phyloP scores from a whole-genome alignment of 2,113 vertebrate genomes.

The Ceyx melanurus region DNA sequence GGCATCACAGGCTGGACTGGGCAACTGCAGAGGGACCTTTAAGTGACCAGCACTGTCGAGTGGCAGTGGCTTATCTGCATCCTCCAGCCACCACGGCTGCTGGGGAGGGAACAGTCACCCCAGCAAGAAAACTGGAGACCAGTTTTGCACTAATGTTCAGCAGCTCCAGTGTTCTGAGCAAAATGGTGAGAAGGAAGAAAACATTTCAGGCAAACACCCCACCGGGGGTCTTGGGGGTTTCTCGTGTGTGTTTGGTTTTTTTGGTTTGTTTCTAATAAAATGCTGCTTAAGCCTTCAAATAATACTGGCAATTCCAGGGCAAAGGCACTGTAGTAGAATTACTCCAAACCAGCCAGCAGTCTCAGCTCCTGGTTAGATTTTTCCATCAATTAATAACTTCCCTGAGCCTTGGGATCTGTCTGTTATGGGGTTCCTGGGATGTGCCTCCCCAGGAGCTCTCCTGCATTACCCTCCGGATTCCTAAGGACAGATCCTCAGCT shows the following conservation, averaged over 20 bases:
- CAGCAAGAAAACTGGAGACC: background rate
- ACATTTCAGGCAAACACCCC: background rate
- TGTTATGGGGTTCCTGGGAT: no score
- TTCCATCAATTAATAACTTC: no score
- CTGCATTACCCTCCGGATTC: no score
- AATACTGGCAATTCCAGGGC: background rate
- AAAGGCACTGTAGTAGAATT: background rate
- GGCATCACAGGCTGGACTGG: accelerated
- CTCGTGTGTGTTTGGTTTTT: background rate
- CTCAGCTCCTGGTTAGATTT: no score
- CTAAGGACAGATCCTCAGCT: no score
- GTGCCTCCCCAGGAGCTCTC: no score
- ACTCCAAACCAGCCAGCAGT: no score
- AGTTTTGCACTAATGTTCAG: accelerated
- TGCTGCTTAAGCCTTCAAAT: background rate
- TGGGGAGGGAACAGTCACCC: accelerated
- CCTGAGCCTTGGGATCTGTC: no score
- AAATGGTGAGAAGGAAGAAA: background rate
- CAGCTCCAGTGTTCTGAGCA: background rate
- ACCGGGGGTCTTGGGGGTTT: background rate
- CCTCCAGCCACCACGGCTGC: background rate
- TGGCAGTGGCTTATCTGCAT: background rate
- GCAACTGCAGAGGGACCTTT: background rate
- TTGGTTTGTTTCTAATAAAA: background rate
- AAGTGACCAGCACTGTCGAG: background rate